Conservation (phyloP, 2,888 invertebrate species). For the Papilio gigon region DNA sequence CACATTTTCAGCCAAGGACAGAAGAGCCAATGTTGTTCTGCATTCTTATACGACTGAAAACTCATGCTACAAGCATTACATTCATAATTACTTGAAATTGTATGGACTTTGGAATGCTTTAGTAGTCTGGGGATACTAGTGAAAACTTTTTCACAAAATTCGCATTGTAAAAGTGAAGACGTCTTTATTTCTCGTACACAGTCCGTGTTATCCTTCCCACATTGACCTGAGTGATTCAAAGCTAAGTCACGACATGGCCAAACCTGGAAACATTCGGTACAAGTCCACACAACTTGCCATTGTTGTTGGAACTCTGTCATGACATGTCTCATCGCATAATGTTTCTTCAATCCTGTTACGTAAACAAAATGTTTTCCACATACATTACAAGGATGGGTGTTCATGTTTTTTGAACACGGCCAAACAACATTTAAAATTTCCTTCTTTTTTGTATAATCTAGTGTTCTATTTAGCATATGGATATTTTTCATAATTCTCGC, state of each 20-base stretch:
- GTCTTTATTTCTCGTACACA: slow-evolving; percentile 73
- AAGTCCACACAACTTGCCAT: slow-evolving; percentile 79
- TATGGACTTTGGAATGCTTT: slow-evolving; percentile 79
- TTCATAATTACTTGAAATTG: slow-evolving; percentile 85
- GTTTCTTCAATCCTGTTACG: slow-evolving; percentile 73
- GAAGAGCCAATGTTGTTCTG: slow-evolving; percentile 71
- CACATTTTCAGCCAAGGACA: slow-evolving; percentile 71
- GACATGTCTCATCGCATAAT: slow-evolving; percentile 67
- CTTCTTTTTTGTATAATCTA: slow-evolving; percentile 75
- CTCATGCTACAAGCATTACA: slow-evolving; percentile 79
- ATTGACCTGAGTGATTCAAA: slow-evolving; percentile 64
- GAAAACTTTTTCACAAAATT: slow-evolving; percentile 75
- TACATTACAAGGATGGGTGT: slow-evolving; percentile 68
- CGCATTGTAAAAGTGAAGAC: slow-evolving; percentile 73
- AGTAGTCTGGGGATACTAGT: slow-evolving; percentile 74
- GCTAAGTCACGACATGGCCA: slow-evolving; percentile 74
- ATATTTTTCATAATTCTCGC: slow-evolving; percentile 79
- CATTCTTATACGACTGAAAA: slow-evolving; percentile 68
- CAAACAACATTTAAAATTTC: slow-evolving; percentile 67
- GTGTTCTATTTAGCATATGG: slow-evolving; percentile 71
- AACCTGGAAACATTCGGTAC: slow-evolving; percentile 76
- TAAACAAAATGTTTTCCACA: slow-evolving; percentile 78
- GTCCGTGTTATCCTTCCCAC: slow-evolving; percentile 62
- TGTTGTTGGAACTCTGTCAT: slow-evolving; percentile 63
- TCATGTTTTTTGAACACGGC: slow-evolving; percentile 64